These are phyloP conservation scores for Drosophila oshimai DNA, from an alignment of 1,140 invertebrate species.

Conservation along the genomic window DNA sequence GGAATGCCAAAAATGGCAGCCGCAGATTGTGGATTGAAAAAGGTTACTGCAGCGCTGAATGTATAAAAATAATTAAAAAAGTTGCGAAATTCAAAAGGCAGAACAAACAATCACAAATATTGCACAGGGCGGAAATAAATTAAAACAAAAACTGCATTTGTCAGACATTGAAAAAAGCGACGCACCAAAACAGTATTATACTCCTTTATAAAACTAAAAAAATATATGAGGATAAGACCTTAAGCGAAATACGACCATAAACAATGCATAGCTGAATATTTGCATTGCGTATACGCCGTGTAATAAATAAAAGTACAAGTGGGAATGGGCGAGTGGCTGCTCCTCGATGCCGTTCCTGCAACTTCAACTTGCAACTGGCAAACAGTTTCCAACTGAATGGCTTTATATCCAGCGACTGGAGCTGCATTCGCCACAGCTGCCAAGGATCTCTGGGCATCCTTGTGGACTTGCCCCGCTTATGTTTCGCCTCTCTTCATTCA, in stretches of 20 bases:
- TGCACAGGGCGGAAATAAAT: conserved; percentile 42
- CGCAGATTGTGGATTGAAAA: conserved; percentile 47
- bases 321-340: conserved; percentile 29
- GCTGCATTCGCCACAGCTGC: conserved; percentile 68
- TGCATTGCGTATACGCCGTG: conserved; percentile 72
- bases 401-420: conserved; percentile 65
- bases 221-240: conserved; percentile 7
- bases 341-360: conserved; percentile 46
- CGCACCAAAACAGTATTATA: background rate
- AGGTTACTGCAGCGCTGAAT: conserved; percentile 51
- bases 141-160: conserved; percentile 21
- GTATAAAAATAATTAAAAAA: conserved; percentile 76
- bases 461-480: background rate
- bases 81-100: conserved; percentile 56
- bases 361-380: conserved; percentile 56
- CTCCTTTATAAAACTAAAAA: too few species aligned
- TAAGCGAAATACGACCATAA: conserved; percentile 45
- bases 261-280: conserved; percentile 54
- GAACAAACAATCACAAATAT: conserved; percentile 69
- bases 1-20: conserved; percentile 45
- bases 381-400: conserved; percentile 75
- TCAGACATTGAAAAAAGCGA: conserved; percentile 20
- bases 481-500: background rate
- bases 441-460: conserved; percentile 53
- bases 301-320: conserved; percentile 62